Percentiles rank a stretch among this genome's conserved stretches.
These are phyloP conservation scores for Andrena bucephala DNA, from an alignment of 2,888 invertebrate species.

Conservation along the genomic window DNA sequence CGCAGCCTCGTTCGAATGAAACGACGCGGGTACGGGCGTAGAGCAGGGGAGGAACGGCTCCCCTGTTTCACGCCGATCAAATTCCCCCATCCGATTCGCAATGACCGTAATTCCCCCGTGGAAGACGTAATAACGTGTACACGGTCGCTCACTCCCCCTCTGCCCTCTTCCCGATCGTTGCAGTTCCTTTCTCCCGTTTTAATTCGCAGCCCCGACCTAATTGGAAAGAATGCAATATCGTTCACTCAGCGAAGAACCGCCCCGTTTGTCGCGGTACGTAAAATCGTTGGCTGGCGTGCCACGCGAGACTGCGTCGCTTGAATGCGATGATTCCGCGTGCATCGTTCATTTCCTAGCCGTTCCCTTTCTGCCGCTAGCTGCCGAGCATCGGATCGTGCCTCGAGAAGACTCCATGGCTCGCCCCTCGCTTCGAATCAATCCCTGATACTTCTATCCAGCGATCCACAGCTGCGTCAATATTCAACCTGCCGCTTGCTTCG, in stretches of 20 bases:
- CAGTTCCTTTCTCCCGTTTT: conserved; percentile 20
- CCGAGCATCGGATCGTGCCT: not conserved
- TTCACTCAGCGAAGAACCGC: conserved; percentile 22
- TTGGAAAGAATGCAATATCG: conserved; percentile 64
- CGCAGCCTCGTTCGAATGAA: not conserved
- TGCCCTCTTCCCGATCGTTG: not conserved
- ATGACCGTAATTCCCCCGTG: conserved; percentile 49
- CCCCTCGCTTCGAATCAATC: not conserved
- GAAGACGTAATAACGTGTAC: conserved; percentile 54
- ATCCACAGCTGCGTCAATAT: not conserved
- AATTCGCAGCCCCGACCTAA: conserved; percentile 43
- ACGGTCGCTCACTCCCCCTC: not conserved
- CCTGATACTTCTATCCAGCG: not conserved
- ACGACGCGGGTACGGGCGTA: not conserved
- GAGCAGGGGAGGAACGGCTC: conserved; percentile 6
- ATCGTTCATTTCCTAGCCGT: conserved; percentile 12
- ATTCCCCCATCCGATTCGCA: conserved; percentile 45
- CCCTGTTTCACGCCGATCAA: conserved; percentile 45
- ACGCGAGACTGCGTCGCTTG: conserved; percentile 14
- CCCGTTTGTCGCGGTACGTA: conserved; percentile 5
- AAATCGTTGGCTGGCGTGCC: conserved; percentile 4
- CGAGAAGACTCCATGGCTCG: not conserved
- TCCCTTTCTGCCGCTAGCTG: not conserved
- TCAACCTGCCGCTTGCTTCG: not conserved
- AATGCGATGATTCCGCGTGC: conserved; percentile 20